Percentiles rank a stretch among this genome's conserved stretches.
Conservation (phyloP, 30 jellyfish, hydroid and myxozoan species). For the Turritopsis dohrnii region DNA sequence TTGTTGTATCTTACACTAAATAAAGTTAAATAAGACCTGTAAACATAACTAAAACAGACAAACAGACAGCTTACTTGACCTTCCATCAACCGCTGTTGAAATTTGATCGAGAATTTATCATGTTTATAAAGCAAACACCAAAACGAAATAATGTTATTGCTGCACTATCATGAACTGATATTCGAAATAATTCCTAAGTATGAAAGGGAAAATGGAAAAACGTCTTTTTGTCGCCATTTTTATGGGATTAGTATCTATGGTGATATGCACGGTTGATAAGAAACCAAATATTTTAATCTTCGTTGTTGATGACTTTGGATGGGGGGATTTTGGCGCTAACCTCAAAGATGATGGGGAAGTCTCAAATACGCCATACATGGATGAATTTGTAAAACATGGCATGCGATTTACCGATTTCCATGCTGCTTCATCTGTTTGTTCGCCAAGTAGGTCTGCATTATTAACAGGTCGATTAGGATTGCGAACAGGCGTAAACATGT, state of each 20-base stretch:
- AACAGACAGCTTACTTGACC: no score
- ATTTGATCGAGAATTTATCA: no score
- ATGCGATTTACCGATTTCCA: slow-evolving; percentile 18
- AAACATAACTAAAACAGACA: no score
- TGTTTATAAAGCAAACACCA: no score
- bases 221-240: background rate
- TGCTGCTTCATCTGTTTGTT: background rate
- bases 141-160: no score
- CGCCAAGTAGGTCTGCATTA: slow-evolving; percentile 24
- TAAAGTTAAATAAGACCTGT: no score
- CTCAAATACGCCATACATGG: slow-evolving; percentile 8
- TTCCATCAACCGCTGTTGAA: no score
- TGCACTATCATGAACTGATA: no score
- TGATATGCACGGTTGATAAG: background rate
- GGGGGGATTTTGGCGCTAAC: slow-evolving; percentile 20
- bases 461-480: slow-evolving; percentile 9
- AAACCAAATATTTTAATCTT: slow-evolving; percentile 6
- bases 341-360: background rate
- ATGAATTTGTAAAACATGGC: background rate
- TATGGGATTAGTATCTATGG: background rate
- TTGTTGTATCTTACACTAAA: no score
- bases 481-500: slow-evolving; percentile 4
- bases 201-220: no score
- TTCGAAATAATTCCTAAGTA: no score
- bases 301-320: slow-evolving; percentile 24